Evolutionary conservation across 2,888 invertebrate genomes (phyloP).

Genomic region (Blera fallax): DNA sequence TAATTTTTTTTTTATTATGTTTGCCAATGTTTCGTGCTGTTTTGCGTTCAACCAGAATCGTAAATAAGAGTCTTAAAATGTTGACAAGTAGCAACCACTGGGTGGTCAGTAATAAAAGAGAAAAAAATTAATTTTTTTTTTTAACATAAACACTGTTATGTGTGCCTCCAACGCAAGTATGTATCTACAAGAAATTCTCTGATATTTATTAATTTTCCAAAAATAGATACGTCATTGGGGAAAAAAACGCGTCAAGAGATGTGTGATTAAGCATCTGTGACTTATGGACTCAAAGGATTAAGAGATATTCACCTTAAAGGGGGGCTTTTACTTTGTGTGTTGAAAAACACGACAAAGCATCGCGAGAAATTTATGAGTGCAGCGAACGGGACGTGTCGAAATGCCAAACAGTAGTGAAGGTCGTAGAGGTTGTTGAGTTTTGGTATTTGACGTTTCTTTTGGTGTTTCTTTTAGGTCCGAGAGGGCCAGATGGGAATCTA

Average conservation of each 20-base stretch:
- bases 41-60: constrained; percentile 67
- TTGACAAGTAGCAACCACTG: constrained; percentile 58
- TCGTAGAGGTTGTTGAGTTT: background rate
- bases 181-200: background rate
- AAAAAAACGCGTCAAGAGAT: background rate
- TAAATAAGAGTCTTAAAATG: constrained; percentile 45
- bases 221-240: constrained; percentile 21
- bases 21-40: constrained; percentile 37
- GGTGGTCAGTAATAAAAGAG: constrained; percentile 38
- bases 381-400: constrained; percentile 20
- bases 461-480: too few relatives aligned
- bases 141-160: background rate
- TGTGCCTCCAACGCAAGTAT: constrained; percentile 11
- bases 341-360: background rate
- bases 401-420: background rate
- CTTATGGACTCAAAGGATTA: constrained; percentile 30
- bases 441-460: too few relatives aligned
- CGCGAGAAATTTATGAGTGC: constrained; percentile 15
- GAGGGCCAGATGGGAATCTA: too few relatives aligned
- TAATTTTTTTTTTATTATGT: background rate
- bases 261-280: constrained; percentile 2
- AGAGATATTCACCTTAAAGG: background rate
- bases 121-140: background rate
- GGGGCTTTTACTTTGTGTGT: background rate
- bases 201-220: constrained; percentile 11